phyloP scores from a whole-genome alignment of 2,888 invertebrate genomes.

The Coenonympha glycerion region DNA sequence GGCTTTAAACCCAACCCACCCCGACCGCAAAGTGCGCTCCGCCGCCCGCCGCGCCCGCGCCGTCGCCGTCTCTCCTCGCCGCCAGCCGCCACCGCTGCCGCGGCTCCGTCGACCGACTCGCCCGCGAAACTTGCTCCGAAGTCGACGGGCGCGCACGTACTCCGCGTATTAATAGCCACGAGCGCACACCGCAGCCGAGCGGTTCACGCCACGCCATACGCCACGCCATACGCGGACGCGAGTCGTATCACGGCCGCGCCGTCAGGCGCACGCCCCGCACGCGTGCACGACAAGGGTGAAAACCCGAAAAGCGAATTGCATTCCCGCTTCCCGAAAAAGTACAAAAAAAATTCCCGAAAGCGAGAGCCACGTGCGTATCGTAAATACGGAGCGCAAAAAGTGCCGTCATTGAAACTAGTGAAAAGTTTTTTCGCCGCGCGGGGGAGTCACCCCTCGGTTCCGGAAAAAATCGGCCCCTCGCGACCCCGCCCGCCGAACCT shows the following conservation, averaged over 20 bases:
- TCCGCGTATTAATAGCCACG: slow-evolving; percentile 71
- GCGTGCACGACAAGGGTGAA: slow-evolving; percentile 19
- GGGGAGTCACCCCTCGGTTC: slow-evolving; percentile 66
- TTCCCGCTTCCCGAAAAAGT: neutral
- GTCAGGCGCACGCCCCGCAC: slow-evolving; percentile 35
- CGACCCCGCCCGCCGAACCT: slow-evolving; percentile 75
- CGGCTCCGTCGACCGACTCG: slow-evolving; percentile 58
- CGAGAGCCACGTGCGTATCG: slow-evolving; percentile 62
- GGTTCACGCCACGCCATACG: slow-evolving; percentile 50
- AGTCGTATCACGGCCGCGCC: slow-evolving; percentile 35
- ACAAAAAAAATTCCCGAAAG: slow-evolving; percentile 44
- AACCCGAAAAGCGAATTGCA: slow-evolving; percentile 19
- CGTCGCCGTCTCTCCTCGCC: slow-evolving; percentile 69
- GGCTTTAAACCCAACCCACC: slow-evolving; percentile 81
- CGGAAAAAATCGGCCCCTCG: slow-evolving; percentile 71
- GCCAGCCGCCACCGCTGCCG: slow-evolving; percentile 66
- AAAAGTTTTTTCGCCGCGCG: slow-evolving; percentile 71
- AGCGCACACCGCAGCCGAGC: slow-evolving; percentile 62
- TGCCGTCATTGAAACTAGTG: slow-evolving; percentile 75
- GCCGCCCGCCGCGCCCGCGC: slow-evolving; percentile 76
- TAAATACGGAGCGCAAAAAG: slow-evolving; percentile 71
- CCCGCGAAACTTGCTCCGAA: slow-evolving; percentile 75
- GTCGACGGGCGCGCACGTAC: slow-evolving; percentile 74
- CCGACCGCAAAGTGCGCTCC: slow-evolving; percentile 80
- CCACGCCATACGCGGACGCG: slow-evolving; percentile 43